Evolutionary conservation across 2,888 invertebrate species (phyloP).

Genomic region (Drosophila dives): DNA sequence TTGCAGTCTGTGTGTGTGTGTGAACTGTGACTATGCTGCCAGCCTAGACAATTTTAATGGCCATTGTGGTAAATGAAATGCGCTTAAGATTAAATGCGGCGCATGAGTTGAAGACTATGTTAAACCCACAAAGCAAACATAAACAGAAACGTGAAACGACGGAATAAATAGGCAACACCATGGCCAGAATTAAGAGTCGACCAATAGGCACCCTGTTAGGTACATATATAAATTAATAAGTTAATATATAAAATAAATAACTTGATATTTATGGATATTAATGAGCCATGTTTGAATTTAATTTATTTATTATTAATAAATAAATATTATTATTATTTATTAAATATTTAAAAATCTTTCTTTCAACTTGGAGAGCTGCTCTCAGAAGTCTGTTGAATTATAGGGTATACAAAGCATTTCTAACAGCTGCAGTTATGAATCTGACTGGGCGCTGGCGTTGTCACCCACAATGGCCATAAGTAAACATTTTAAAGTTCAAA

Average conservation of each 20-base stretch:
- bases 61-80: conserved; percentile 78
- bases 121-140: conserved; percentile 72
- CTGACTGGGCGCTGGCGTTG: conserved; percentile 43
- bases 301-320: too few species aligned
- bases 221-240: not conserved
- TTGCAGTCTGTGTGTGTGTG: conserved; percentile 10
- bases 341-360: too few species aligned
- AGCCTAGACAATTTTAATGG: conserved; percentile 69
- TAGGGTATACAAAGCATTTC: conserved; percentile 15
- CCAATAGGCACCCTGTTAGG: not conserved
- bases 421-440: conserved; percentile 31
- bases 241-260: not conserved
- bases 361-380: not conserved
- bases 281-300: not conserved
- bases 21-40: conserved; percentile 17
- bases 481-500: conserved; percentile 75
- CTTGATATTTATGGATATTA: not conserved
- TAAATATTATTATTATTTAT: too few species aligned
- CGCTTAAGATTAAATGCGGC: conserved; percentile 75
- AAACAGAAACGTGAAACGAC: conserved; percentile 59
- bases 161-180: conserved; percentile 12
- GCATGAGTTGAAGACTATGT: conserved; percentile 59
- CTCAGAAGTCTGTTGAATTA: not conserved
- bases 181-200: not conserved
- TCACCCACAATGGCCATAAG: conserved; percentile 64